phyloP scores from a whole-genome alignment of 2,113 vertebrate genomes.

The Glaucomys volans region DNA sequence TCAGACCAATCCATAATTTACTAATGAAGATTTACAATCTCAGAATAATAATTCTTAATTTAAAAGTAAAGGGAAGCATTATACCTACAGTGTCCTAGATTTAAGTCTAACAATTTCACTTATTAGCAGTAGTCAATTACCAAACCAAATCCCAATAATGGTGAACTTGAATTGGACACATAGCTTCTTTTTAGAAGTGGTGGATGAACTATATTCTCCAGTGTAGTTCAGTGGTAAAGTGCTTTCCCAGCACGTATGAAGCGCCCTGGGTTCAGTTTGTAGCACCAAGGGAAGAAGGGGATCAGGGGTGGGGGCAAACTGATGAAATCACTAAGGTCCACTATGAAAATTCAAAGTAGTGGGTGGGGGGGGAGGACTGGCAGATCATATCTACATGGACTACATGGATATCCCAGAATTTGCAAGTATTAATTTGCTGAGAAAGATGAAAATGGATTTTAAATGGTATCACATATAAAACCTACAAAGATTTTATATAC shows the following conservation, averaged over 20 bases:
- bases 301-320: not conserved
- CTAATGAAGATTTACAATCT: conserved; percentile 34
- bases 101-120: not conserved
- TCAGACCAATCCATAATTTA: not conserved
- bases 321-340: conserved; percentile 16
- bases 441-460: conserved; percentile 24
- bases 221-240: not conserved
- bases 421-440: conserved; percentile 52
- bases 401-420: conserved; percentile 13
- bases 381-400: not conserved
- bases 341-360: conserved; percentile 56
- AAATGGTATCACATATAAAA: conserved; percentile 55
- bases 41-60: conserved; percentile 29
- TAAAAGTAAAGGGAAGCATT: not conserved
- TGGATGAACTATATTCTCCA: not conserved
- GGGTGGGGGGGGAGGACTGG: not conserved
- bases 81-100: not conserved
- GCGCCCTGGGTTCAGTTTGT: not conserved
- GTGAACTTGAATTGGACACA: conserved; percentile 36
- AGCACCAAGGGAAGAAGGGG: not conserved
- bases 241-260: not conserved
- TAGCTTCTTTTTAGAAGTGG: conserved; percentile 3
- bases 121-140: not conserved
- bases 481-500: conserved; percentile 29
- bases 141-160: not conserved